Evolutionary conservation across 1,140 invertebrate genomes (phyloP).

Genomic region (Cydia fagiglandana): DNA sequence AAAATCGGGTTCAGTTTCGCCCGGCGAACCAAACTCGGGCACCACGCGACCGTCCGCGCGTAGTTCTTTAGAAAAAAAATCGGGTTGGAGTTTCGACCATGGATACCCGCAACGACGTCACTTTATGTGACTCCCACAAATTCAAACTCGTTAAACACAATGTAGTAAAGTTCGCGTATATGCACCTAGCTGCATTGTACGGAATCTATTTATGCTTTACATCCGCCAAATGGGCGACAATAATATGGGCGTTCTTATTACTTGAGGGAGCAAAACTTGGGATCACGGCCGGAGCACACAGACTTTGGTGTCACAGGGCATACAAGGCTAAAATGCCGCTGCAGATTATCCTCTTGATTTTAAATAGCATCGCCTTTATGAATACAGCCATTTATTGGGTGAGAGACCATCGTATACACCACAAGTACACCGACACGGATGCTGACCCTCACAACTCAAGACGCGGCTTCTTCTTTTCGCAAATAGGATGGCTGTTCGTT

Average conservation of each 20-base stretch:
- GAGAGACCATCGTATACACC: constrained; percentile 86
- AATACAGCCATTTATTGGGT: constrained; percentile 60
- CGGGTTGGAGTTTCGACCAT: neutral
- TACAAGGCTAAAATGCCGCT: constrained; percentile 90
- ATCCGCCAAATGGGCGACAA: constrained; percentile 81
- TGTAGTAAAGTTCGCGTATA: constrained; percentile 82
- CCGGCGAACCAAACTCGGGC: neutral
- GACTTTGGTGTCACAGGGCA: constrained; percentile 88
- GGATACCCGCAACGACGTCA: neutral
- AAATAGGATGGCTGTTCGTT: constrained; percentile 88
- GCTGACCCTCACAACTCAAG: constrained; percentile 80
- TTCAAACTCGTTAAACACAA: constrained; percentile 68
- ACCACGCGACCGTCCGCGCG: neutral
- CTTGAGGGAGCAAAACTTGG: constrained; percentile 34
- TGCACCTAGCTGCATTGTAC: constrained; percentile 85
- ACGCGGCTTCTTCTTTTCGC: constrained; percentile 88
- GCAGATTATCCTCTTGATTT: constrained; percentile 83
- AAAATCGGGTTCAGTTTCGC: neutral
- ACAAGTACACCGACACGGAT: constrained; percentile 83
- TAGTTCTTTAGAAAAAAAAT: neutral
- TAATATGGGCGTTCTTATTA: constrained; percentile 78
- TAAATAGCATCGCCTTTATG: constrained; percentile 86
- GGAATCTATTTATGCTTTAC: constrained; percentile 83
- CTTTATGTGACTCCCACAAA: constrained; percentile 13
- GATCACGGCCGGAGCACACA: constrained; percentile 83